A percentile compares a stretch with the other conserved stretches of the same genome.
phyloP scores from a whole-genome alignment of 2,113 vertebrate species.

The Vimba vimba region DNA sequence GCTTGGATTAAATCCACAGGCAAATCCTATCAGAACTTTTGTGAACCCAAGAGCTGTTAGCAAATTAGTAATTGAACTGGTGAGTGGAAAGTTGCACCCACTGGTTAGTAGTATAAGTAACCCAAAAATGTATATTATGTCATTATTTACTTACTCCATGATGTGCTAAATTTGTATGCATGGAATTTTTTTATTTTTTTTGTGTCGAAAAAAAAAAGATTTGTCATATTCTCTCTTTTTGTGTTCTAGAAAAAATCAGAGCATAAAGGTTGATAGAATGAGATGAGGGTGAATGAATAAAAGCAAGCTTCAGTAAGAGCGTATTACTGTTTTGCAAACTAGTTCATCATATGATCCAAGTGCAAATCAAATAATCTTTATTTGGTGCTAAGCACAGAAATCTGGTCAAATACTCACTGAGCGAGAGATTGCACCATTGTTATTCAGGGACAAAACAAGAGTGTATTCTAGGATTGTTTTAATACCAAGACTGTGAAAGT shows the following conservation, averaged over 20 bases:
- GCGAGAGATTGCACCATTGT: constrained; percentile 2
- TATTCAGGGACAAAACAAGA: constrained; percentile 8
- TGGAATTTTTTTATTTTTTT: neutral
- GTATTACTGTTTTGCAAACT: neutral
- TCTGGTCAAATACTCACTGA: neutral
- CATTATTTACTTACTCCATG: neutral
- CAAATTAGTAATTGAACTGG: neutral
- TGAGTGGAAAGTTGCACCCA: neutral
- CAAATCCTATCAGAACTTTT: constrained; percentile 9
- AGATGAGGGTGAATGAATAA: neutral
- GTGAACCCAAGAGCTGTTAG: neutral
- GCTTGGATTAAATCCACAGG: constrained; percentile 4
- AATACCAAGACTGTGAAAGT: constrained; percentile 14
- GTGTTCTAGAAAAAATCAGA: no score
- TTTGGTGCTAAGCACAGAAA: constrained; percentile 11
- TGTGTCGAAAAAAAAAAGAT: no score
- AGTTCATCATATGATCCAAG: constrained; percentile 8
- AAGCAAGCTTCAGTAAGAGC: neutral
- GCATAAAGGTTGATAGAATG: no score
- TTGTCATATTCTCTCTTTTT: no score
- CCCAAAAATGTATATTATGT: neutral
- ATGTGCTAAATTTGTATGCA: no score
- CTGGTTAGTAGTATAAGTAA: neutral
- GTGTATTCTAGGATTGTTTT: constrained; percentile 7
- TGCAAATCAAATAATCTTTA: constrained; percentile 18